phyloP scores from a whole-genome alignment of 2,888 invertebrate genomes.

The Spisula solida region DNA sequence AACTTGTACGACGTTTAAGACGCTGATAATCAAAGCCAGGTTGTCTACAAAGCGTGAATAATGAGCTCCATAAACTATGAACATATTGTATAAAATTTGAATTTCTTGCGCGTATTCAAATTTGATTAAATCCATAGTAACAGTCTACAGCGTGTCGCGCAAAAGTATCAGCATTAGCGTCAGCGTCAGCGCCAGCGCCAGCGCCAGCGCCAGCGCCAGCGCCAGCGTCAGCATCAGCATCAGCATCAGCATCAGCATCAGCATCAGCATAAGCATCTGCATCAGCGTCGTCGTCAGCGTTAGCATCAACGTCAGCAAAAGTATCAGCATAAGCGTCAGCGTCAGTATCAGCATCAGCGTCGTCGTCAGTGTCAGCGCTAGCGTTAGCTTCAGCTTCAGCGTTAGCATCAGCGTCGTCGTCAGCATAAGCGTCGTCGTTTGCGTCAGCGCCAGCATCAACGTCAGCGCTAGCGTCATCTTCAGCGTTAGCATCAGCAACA shows the following conservation, averaged over 20 bases:
- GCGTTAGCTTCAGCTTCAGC: background rate
- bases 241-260: background rate
- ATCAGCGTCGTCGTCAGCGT: background rate
- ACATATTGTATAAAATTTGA: background rate
- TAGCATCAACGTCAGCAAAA: background rate
- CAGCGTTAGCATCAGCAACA: background rate
- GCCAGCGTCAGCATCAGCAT: background rate
- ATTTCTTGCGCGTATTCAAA: background rate
- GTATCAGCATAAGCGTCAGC: background rate
- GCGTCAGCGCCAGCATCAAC: background rate
- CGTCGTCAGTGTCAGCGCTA: background rate
- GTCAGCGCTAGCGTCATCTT: background rate
- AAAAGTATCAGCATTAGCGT: background rate
- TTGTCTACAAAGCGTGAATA: conserved; percentile 31
- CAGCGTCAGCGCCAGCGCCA: background rate
- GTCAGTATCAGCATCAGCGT: background rate
- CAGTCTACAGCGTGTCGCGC: background rate
- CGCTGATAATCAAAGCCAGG: conserved; percentile 27
- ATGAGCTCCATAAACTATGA: conserved; percentile 26
- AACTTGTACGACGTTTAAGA: conserved; percentile 26
- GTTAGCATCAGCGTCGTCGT: background rate
- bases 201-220: background rate
- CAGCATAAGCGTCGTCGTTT: background rate
- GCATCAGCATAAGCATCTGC: background rate
- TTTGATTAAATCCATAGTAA: background rate